phyloP scores from a whole-genome alignment of 2,113 vertebrate species.

The Prionailurus bengalensis region DNA sequence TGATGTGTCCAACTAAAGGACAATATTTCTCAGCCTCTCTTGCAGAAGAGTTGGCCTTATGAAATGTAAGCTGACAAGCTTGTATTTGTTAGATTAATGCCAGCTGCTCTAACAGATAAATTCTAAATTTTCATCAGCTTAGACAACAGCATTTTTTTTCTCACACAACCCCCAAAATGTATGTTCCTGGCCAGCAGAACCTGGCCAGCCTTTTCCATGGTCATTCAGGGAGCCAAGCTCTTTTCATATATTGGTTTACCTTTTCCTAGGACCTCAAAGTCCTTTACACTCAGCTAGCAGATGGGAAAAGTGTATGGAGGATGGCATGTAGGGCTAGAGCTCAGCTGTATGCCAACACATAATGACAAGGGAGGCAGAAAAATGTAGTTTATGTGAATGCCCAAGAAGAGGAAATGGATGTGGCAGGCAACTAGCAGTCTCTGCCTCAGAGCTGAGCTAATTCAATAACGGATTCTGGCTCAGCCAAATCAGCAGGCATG shows the following conservation, averaged over 20 bases:
- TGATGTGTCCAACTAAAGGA: not conserved
- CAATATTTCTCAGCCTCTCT: not conserved
- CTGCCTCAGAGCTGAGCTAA: not conserved
- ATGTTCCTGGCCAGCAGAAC: not conserved
- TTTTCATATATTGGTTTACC: not conserved
- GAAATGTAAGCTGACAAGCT: not conserved
- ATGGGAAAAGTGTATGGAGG: not conserved
- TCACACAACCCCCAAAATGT: not conserved
- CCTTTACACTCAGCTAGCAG: not conserved
- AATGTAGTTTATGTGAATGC: not conserved
- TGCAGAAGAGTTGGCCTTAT: not conserved
- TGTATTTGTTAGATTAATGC: not conserved
- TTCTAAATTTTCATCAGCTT: constrained; percentile 35
- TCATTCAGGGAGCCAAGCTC: not conserved
- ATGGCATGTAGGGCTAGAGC: not conserved
- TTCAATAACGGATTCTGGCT: not conserved
- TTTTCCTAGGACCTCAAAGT: not conserved
- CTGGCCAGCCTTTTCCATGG: not conserved
- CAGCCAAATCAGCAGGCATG: not conserved
- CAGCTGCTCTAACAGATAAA: not conserved
- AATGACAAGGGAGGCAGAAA: not conserved
- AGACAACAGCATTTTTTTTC: not conserved
- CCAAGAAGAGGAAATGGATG: constrained; percentile 6
- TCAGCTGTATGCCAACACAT: not conserved
- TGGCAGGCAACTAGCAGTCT: not conserved